Percentiles rank a stretch among this genome's conserved stretches.
phyloP scores from a whole-genome alignment of 2,888 invertebrate genomes.

The Leptopilina myrica region DNA sequence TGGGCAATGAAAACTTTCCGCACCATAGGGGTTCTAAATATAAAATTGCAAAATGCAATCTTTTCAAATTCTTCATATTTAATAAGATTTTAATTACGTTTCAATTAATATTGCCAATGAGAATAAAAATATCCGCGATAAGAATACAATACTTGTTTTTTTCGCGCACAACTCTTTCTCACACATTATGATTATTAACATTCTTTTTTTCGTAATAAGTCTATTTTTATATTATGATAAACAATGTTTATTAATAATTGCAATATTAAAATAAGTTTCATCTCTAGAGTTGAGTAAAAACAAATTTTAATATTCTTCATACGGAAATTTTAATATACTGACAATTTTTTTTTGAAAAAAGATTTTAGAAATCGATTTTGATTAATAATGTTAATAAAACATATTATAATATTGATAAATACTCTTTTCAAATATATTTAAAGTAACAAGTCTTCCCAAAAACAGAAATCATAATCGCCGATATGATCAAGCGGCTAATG shows the following conservation, averaged over 20 bases:
- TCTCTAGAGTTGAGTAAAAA: too few species aligned
- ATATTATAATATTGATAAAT: slow-evolving; percentile 7
- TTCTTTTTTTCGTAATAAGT: not conserved
- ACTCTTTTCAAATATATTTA: not conserved
- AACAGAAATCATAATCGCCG: slow-evolving; percentile 24
- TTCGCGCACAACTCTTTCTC: not conserved
- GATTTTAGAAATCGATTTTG: not conserved
- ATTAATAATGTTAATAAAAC: slow-evolving; percentile 8
- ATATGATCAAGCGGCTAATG: slow-evolving; percentile 1
- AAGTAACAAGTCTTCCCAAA: slow-evolving; percentile 16
- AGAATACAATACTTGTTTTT: not conserved
- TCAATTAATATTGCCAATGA: not conserved
- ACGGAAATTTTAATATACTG: too few species aligned
- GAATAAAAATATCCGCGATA: not conserved
- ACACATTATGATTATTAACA: not conserved
- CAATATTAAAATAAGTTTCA: too few species aligned
- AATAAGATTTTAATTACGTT: slow-evolving; percentile 11
- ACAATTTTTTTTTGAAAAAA: too few species aligned
- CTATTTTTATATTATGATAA: not conserved
- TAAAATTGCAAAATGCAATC: slow-evolving; percentile 30
- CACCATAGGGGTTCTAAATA: slow-evolving; percentile 21
- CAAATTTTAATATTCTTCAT: too few species aligned
- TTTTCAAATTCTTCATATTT: not conserved
- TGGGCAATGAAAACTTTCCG: slow-evolving; percentile 13
- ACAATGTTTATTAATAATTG: too few species aligned